Evolutionary conservation across 2,113 vertebrate species (phyloP).

Genomic region (Sigmodon hispidus): DNA sequence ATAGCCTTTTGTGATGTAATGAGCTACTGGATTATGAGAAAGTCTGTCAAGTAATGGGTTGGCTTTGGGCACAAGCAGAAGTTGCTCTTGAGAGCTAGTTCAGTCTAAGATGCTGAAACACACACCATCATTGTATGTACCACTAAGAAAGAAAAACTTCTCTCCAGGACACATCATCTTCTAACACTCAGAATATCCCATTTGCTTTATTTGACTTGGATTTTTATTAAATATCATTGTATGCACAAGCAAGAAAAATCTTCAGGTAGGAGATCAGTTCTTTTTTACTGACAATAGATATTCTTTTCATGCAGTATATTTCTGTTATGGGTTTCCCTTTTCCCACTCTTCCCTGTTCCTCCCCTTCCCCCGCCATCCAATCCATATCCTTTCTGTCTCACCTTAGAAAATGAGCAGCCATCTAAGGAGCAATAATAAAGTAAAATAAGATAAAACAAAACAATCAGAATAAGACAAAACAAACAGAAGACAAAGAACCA

Average conservation of each 20-base stretch:
- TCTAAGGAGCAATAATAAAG: background rate
- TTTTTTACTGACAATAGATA: background rate
- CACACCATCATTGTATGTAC: background rate
- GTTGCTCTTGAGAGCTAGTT: background rate
- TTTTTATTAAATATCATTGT: constrained; percentile 43
- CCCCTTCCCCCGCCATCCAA: background rate
- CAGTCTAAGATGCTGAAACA: background rate
- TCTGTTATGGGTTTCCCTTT: background rate
- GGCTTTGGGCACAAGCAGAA: background rate
- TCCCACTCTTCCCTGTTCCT: background rate
- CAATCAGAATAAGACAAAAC: background rate
- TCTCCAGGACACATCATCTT: background rate
- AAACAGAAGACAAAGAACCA: background rate
- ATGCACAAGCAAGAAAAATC: constrained; percentile 21
- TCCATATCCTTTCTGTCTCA: background rate
- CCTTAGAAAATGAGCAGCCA: background rate
- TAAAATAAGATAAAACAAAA: background rate
- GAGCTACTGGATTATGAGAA: background rate
- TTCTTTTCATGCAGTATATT: background rate
- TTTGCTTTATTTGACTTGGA: constrained; percentile 20
- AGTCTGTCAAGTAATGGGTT: background rate
- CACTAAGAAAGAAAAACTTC: background rate
- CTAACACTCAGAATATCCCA: background rate
- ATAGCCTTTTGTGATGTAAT: background rate
- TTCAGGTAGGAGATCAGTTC: background rate